A percentile compares a stretch with the other conserved stretches of the same genome.
These are phyloP conservation scores for Labrus mixtus DNA, from an alignment of 2,113 vertebrate species.

Conservation along the genomic window DNA sequence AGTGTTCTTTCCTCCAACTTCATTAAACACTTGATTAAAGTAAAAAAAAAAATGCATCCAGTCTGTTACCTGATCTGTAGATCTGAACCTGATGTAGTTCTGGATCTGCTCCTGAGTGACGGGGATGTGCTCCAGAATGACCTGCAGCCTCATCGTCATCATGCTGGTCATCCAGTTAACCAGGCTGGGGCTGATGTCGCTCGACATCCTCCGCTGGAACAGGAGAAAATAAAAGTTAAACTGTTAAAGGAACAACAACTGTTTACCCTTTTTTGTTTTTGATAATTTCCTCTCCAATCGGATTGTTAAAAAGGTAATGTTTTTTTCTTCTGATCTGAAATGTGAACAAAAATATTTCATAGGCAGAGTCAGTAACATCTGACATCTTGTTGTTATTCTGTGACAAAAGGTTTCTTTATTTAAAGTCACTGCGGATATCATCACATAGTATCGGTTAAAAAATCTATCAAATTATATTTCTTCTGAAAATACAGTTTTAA, in stretches of 20 bases:
- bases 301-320: neutral
- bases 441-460: no score
- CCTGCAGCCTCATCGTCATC: constrained; percentile 93
- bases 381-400: no score
- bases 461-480: no score
- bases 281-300: neutral
- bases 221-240: neutral
- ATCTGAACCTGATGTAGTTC: constrained; percentile 77
- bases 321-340: no score
- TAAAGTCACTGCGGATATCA: no score
- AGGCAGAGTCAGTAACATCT: no score
- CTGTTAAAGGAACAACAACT: neutral
- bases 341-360: no score
- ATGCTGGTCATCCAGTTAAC: constrained; percentile 96
- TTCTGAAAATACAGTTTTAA: no score
- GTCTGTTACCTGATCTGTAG: constrained; percentile 47
- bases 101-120: constrained; percentile 89
- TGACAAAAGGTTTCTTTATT: no score
- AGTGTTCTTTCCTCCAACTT: neutral
- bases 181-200: constrained; percentile 90
- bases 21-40: no score
- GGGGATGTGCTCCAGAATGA: constrained; percentile 92
- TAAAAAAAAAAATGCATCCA: neutral
- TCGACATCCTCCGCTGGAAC: constrained; percentile 90
- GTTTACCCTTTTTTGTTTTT: neutral